Percentiles rank a stretch among this genome's conserved stretches.
These are phyloP conservation scores for Andricus grossulariae DNA, from an alignment of 1,140 invertebrate genomes.

Conservation along the genomic window DNA sequence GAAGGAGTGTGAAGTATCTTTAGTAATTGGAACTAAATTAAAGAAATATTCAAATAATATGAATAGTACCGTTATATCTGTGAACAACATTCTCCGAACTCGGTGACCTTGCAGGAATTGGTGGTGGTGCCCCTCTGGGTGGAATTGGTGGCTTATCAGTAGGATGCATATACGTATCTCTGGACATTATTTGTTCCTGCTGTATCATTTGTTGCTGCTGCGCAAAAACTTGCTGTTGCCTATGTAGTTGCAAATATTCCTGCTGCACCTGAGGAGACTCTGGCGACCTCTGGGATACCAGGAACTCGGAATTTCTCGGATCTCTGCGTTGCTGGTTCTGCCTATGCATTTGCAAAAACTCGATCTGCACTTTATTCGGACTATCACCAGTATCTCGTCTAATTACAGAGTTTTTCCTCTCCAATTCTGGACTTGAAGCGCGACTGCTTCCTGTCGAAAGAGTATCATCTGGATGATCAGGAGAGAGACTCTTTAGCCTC, in stretches of 20 bases:
- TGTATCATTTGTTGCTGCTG: constrained; percentile 59
- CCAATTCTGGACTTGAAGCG: constrained; percentile 74
- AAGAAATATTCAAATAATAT: background rate
- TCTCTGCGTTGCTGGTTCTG: constrained; percentile 54
- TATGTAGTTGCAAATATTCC: constrained; percentile 57
- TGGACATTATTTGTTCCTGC: constrained; percentile 57
- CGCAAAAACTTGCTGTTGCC: constrained; percentile 57
- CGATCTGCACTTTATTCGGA: constrained; percentile 64
- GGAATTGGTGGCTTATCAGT: constrained; percentile 78
- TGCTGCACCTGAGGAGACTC: constrained; percentile 49
- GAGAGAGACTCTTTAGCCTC: constrained; percentile 59
- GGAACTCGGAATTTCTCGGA: background rate
- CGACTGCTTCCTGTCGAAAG: constrained; percentile 72
- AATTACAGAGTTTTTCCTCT: constrained; percentile 73
- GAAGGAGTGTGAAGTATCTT: no score
- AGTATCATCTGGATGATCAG: constrained; percentile 66
- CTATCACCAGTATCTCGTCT: constrained; percentile 62
- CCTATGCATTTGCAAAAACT: constrained; percentile 66
- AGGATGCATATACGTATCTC: constrained; percentile 59
- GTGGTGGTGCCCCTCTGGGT: constrained; percentile 76
- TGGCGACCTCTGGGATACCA: background rate
- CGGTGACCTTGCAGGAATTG: constrained; percentile 71
- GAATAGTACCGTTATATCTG: constrained; percentile 64
- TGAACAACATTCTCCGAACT: constrained; percentile 67
- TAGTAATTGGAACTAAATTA: background rate